Base-by-base conservation (phyloP, 2,113 vertebrate genomes). In the Camelus dromedarius region DNA sequence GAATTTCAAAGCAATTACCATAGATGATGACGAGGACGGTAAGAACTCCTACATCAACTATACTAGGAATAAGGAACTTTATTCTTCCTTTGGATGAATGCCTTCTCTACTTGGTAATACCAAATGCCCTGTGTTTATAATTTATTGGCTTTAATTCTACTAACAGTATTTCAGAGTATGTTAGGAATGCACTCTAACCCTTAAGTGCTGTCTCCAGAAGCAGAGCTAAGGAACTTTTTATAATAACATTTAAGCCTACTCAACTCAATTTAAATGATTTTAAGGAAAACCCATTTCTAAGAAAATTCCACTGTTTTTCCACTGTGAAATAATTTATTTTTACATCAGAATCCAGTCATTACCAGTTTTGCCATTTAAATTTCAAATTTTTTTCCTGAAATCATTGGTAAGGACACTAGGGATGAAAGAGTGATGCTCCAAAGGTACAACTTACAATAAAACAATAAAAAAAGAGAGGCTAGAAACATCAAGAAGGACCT, bases 311-410 rank as follows among this genome's bases (percentile, higher is more conserved):
- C 6, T 24, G 70, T 80, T 12, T 81, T 93, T 90, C 80, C 32
- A 93, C 13, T 56, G 80, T 18, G 56, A 88, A 82, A 92, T 83
- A 3, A 80, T 73, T 94, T 89, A 76, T 30, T 14, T 97, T 94
- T 86, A 76, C 38, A 83, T 56, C 46, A 88, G 64, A 91, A 92
- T 81, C 62, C 64, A 88, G 62, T 76, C 6, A 62, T 50, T 58
- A 69, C 38, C 76, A 86, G 15, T 56, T 96, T 86, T 72, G 62
- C 52, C 75, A 80, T 75, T 88, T 48, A 85, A 19, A 76, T 46
- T 91, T 91, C 58, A 67, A 62, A 64, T 42, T 60, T 93, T 76
- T 89, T 93, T 76, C 85, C 80, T 90, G 73, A 84, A 80, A 73
- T 64, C 6, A 13, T 5, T 66, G 15, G 58, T 81, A 79, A 76